A percentile compares a stretch with the other conserved stretches of the same genome.
Conservation (phyloP, 2,113 vertebrate species). For the Sylvietta virens region DNA sequence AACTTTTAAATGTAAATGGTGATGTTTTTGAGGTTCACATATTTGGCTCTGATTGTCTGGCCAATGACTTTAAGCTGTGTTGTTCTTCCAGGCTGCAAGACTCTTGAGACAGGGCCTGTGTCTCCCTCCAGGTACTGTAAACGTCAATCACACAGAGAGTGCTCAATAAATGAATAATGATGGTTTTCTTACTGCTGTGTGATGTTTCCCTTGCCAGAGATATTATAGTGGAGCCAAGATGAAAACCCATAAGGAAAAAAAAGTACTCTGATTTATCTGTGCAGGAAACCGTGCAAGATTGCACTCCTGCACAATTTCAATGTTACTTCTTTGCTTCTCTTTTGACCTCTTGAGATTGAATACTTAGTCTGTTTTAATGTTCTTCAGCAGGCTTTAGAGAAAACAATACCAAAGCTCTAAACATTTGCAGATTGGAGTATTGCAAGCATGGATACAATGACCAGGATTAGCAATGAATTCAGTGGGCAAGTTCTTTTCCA, state of each 20-base stretch:
- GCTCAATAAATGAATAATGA: conserved; percentile 36
- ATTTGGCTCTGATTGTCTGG: neutral
- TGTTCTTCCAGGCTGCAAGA: neutral
- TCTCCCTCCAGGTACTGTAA: neutral
- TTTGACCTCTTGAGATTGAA: neutral
- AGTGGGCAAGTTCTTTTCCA: neutral
- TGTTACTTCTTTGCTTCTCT: neutral
- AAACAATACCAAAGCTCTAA: neutral
- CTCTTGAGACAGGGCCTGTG: neutral
- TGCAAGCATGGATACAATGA: neutral
- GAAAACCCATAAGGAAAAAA: neutral
- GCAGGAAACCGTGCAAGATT: neutral
- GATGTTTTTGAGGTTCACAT: neutral
- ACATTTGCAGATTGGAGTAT: neutral
- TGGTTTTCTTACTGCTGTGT: neutral
- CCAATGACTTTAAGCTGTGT: neutral
- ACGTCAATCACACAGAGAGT: conserved; percentile 12
- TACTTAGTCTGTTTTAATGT: neutral
- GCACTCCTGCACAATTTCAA: neutral
- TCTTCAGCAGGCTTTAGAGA: neutral
- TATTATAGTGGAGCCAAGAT: conserved; percentile 4
- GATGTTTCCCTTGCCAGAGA: neutral
- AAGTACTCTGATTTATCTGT: neutral
- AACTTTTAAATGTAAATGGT: neutral
- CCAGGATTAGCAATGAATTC: neutral